phyloP scores from a whole-genome alignment of 2,113 vertebrate genomes.

The Carettochelys insculpta region DNA sequence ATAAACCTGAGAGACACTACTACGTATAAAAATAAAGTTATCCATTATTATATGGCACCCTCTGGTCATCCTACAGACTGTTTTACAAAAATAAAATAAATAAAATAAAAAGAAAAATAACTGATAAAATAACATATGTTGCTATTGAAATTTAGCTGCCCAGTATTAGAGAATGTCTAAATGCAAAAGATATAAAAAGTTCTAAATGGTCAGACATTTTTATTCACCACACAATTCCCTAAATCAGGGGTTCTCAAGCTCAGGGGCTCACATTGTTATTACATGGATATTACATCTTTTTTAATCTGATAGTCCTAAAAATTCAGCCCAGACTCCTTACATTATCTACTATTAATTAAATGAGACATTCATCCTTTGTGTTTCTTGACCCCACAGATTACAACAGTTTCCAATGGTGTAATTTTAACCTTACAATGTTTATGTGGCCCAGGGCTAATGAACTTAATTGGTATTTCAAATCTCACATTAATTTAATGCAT shows the following conservation, averaged over 20 bases:
- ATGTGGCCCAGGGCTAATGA: not conserved
- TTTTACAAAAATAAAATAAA: not conserved
- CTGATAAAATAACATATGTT: not conserved
- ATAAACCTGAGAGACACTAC: not conserved
- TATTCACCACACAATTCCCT: not conserved
- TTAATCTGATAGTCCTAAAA: not conserved
- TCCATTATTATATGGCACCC: no score
- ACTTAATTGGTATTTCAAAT: conserved; percentile 32
- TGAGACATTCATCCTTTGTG: not conserved
- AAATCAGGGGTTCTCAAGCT: not conserved
- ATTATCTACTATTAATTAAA: conserved; percentile 51
- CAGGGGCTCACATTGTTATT: no score
- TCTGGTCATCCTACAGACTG: not conserved
- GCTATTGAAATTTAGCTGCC: not conserved
- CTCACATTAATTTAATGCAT: not conserved
- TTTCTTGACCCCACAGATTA: conserved; percentile 23
- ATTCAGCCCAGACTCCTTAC: not conserved
- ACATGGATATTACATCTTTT: no score
- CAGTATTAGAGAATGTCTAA: not conserved
- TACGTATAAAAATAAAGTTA: not conserved
- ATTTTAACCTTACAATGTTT: conserved; percentile 33
- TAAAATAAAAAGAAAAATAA: not conserved
- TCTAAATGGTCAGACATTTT: not conserved
- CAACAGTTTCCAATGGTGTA: conserved; percentile 28
- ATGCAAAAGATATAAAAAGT: not conserved